Conservation (phyloP, 1,140 invertebrate species). For the Drosophila melanica region DNA sequence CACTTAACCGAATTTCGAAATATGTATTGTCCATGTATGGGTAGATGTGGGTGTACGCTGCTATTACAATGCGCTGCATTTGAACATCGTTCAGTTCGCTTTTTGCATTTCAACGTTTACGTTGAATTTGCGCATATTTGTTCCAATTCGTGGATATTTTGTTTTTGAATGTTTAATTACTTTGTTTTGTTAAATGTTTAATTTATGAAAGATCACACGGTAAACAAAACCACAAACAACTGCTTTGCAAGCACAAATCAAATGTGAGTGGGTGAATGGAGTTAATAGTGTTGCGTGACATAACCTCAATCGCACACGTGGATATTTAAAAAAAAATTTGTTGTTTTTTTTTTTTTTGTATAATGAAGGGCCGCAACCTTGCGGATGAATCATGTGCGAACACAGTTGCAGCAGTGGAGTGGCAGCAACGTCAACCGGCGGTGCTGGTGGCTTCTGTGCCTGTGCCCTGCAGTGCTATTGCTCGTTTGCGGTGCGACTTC, state of each 20-base stretch:
- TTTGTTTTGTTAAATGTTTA: slow-evolving; percentile 21
- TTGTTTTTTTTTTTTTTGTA: background rate
- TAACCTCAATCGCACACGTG: slow-evolving; percentile 53
- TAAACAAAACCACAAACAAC: slow-evolving; percentile 18
- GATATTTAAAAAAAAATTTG: too few relatives aligned
- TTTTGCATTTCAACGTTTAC: slow-evolving; percentile 27
- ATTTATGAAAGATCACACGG: slow-evolving; percentile 20
- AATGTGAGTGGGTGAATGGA: slow-evolving; percentile 25
- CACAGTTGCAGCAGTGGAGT: slow-evolving; percentile 21
- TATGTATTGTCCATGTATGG: background rate
- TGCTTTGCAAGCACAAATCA: slow-evolving; percentile 12
- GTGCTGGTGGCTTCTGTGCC: slow-evolving; percentile 33
- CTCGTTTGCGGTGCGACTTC: slow-evolving; percentile 60
- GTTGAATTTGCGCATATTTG: slow-evolving; percentile 17
- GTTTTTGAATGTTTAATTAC: slow-evolving; percentile 8
- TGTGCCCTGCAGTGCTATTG: slow-evolving; percentile 51
- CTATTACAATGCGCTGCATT: background rate
- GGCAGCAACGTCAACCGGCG: background rate
- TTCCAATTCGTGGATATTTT: slow-evolving; percentile 8
- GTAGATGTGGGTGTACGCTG: background rate
- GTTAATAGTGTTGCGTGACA: background rate
- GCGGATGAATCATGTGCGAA: slow-evolving; percentile 33
- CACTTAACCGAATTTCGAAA: slow-evolving; percentile 26
- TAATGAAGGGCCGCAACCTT: slow-evolving; percentile 19
- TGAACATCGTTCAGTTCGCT: slow-evolving; percentile 36